phyloP scores from a whole-genome alignment of 2,888 invertebrate genomes.

The Ectemnius cavifrons region DNA sequence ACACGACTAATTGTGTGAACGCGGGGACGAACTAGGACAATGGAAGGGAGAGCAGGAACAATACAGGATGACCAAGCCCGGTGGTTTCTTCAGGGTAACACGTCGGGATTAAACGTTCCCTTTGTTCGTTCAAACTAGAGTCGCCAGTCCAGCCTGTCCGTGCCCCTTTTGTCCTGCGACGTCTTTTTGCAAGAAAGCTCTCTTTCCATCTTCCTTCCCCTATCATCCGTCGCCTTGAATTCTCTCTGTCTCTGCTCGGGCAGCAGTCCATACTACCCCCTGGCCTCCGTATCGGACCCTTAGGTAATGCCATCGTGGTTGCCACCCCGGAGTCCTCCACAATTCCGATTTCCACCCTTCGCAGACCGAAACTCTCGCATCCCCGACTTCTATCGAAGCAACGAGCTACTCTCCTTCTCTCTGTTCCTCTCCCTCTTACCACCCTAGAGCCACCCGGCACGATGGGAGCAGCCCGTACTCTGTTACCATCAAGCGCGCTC shows the following conservation, averaged over 20 bases:
- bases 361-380: conserved; percentile 48
- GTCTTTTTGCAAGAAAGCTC: conserved; percentile 61
- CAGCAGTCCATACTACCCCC: conserved; percentile 18
- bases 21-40: conserved; percentile 51
- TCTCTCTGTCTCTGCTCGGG: conserved; percentile 13
- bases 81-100: conserved; percentile 63
- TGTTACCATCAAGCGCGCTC: conserved; percentile 34
- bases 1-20: conserved; percentile 52
- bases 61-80: conserved; percentile 56
- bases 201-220: conserved; percentile 27
- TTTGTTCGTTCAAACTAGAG: conserved; percentile 60
- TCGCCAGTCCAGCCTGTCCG: conserved; percentile 58
- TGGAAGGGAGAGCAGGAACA: conserved; percentile 50
- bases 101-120: conserved; percentile 65
- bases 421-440: conserved; percentile 8
- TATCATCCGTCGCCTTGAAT: background rate
- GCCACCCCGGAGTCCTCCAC: conserved; percentile 60
- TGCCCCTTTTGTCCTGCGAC: conserved; percentile 61
- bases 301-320: conserved; percentile 67
- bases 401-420: conserved; percentile 36
- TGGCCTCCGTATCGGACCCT: conserved; percentile 59
- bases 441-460: conserved; percentile 13
- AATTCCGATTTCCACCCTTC: conserved; percentile 64
- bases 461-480: conserved; percentile 21
- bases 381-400: conserved; percentile 53